These are phyloP conservation scores for Eueides isabella DNA, from an alignment of 1,140 invertebrate species.

Conservation along the genomic window DNA sequence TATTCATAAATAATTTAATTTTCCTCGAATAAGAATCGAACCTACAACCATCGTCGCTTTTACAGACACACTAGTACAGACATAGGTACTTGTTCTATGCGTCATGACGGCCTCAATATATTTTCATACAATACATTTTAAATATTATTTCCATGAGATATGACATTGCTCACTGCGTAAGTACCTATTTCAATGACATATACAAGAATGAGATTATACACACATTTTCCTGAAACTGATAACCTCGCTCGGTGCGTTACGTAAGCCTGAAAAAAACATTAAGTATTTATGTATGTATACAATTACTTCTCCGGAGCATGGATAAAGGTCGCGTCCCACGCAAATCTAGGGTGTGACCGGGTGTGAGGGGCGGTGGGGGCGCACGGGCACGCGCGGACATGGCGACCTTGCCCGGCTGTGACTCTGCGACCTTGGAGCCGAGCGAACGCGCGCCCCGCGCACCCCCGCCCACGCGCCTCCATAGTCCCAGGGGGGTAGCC, in stretches of 20 bases:
- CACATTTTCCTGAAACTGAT: slow-evolving; percentile 43
- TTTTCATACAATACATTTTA: not conserved
- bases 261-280: slow-evolving; percentile 62
- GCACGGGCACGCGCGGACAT: slow-evolving; percentile 74
- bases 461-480: slow-evolving; percentile 46
- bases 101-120: too few relatives aligned
- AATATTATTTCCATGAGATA: not conserved
- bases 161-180: not conserved
- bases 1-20: too few relatives aligned
- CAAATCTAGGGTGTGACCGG: slow-evolving; percentile 72
- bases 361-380: slow-evolving; percentile 53
- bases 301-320: slow-evolving; percentile 76
- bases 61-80: too few relatives aligned
- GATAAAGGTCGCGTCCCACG: slow-evolving; percentile 81
- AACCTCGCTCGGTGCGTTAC: slow-evolving; percentile 46
- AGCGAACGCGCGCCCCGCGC: slow-evolving; percentile 47
- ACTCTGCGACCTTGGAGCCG: slow-evolving; percentile 79
- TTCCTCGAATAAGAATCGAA: too few relatives aligned
- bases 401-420: slow-evolving; percentile 79
- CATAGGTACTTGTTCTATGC: too few relatives aligned
- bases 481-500: slow-evolving; percentile 37
- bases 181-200: slow-evolving; percentile 31
- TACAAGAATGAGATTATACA: slow-evolving; percentile 32
- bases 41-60: too few relatives aligned
- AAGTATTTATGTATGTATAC: slow-evolving; percentile 72